Conservation (phyloP, 30 jellyfish, hydroid and myxozoan genomes). For the Aurelia coerulea region DNA sequence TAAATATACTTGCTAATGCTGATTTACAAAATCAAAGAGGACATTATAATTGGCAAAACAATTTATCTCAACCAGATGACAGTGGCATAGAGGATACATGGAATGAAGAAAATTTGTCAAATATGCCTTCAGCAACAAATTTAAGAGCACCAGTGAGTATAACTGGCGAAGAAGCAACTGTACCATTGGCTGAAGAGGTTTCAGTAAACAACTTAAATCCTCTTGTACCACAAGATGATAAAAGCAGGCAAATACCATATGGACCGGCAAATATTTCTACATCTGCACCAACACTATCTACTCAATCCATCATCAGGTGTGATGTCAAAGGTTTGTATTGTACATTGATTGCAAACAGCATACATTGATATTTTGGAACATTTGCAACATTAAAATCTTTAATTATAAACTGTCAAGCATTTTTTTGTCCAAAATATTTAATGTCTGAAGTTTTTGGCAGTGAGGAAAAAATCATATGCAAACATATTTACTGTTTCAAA, state of each 20-base stretch:
- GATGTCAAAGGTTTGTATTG: slow-evolving; percentile 49
- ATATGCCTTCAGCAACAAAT: slow-evolving; percentile 30
- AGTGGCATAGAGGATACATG: slow-evolving; percentile 91
- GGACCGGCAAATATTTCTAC: slow-evolving; percentile 56
- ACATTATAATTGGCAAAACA: too few relatives aligned
- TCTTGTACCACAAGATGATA: slow-evolving; percentile 48
- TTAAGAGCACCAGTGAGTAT: slow-evolving; percentile 10
- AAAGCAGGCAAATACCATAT: slow-evolving; percentile 15
- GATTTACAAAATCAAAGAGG: too few relatives aligned
- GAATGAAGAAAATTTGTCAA: slow-evolving; percentile 58
- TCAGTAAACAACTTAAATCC: slow-evolving; percentile 36
- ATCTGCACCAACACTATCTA: slow-evolving; percentile 9
- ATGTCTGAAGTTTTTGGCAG: too few relatives aligned
- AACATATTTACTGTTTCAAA: too few relatives aligned
- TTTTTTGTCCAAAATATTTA: background rate
- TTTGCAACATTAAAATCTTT: background rate
- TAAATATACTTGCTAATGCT: too few relatives aligned
- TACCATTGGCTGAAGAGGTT: slow-evolving; percentile 12
- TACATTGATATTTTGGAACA: background rate
- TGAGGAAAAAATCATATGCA: too few relatives aligned
- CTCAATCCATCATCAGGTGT: slow-evolving; percentile 1
- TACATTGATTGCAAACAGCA: background rate
- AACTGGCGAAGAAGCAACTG: background rate
- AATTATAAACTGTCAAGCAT: background rate
- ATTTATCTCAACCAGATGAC: slow-evolving; percentile 58